Percentiles rank a stretch among this genome's conserved stretches.
Conservation (phyloP, 2,888 invertebrate species). For the Spilosoma lubricipeda region DNA sequence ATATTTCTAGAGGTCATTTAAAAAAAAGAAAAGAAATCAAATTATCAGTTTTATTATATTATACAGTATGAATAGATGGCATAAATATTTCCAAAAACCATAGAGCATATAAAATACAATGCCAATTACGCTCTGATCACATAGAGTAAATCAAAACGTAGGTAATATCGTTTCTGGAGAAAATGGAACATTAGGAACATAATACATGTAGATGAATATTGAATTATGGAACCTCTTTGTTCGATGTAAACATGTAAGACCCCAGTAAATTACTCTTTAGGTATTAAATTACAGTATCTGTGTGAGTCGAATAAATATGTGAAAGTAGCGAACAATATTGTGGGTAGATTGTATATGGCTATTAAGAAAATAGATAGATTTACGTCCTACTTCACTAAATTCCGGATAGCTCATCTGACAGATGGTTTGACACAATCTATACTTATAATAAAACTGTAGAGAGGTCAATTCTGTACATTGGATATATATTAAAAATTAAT, state of each 20-base stretch:
- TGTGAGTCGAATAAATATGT: conserved; percentile 29
- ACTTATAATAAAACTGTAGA: too few species aligned
- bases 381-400: too few species aligned
- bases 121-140: neutral
- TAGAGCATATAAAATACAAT: neutral
- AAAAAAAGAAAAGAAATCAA: too few species aligned
- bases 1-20: too few species aligned
- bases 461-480: too few species aligned
- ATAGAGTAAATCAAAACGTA: conserved; percentile 15
- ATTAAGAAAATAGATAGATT: too few species aligned
- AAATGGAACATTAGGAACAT: neutral
- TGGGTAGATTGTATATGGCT: too few species aligned
- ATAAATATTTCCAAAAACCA: neutral
- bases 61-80: too few species aligned
- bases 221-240: conserved; percentile 42
- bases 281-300: conserved; percentile 28
- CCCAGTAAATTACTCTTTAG: conserved; percentile 26
- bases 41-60: too few species aligned
- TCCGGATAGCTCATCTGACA: too few species aligned
- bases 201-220: conserved; percentile 25
- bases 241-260: conserved; percentile 22
- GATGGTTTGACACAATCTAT: too few species aligned
- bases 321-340: conserved; percentile 4
- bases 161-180: conserved; percentile 2
- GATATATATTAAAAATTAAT: too few species aligned